Conservation (phyloP, 2,888 invertebrate species). For the Mesopsocus fuscifrons region DNA sequence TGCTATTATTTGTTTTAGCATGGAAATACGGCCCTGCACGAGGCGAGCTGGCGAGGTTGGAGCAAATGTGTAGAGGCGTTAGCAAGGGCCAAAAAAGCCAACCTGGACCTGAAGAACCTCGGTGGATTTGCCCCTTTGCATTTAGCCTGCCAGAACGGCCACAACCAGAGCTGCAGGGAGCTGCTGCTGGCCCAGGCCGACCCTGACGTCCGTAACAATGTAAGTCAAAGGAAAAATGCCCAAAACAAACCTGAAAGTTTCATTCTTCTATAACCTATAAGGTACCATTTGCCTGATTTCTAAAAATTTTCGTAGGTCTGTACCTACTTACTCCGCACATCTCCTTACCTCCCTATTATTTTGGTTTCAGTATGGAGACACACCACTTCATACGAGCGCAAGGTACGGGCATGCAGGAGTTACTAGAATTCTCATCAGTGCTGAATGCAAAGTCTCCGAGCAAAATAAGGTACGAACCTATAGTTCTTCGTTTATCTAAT, state of each 20-base stretch:
- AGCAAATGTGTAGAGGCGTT: conserved; percentile 60
- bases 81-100: conserved; percentile 40
- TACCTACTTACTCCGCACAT: too few species aligned
- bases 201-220: conserved; percentile 80
- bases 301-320: too few species aligned
- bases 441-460: conserved; percentile 65
- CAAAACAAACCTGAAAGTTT: too few species aligned
- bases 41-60: conserved; percentile 89
- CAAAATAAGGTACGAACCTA: conserved; percentile 70
- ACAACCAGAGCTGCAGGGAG: conserved; percentile 85
- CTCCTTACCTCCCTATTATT: too few species aligned
- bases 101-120: conserved; percentile 47
- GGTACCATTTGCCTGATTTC: too few species aligned
- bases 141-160: conserved; percentile 88
- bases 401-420: conserved; percentile 94
- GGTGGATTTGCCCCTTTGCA: conserved; percentile 89
- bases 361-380: conserved; percentile 72
- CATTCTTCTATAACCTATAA: too few species aligned
- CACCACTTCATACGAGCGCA: conserved; percentile 83
- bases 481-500: too few species aligned
- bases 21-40: conserved; percentile 86
- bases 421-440: conserved; percentile 81
- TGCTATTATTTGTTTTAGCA: conserved; percentile 40
- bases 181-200: conserved; percentile 71
- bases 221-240: conserved; percentile 30